Evolutionary conservation across 2,888 invertebrate genomes (phyloP).

Genomic region (Euproctis similis): DNA sequence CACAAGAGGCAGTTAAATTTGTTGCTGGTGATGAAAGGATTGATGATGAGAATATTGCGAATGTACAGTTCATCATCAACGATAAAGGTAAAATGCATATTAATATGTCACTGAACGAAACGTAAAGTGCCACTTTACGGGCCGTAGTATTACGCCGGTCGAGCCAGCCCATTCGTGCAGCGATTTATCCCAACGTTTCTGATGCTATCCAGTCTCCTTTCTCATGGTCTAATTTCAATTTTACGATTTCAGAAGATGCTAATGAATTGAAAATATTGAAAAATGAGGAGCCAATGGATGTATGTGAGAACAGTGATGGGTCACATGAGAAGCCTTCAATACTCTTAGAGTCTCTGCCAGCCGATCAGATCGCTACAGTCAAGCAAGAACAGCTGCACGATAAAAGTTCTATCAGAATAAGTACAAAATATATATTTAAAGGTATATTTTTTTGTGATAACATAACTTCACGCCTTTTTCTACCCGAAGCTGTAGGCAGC

Average conservation of each 20-base stretch:
- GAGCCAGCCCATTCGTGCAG: too few species aligned
- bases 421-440: constrained; percentile 48
- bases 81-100: constrained; percentile 11
- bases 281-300: constrained; percentile 4
- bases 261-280: not conserved
- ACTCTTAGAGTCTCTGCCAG: constrained; percentile 2
- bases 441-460: too few species aligned
- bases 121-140: too few species aligned
- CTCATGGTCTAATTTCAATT: too few species aligned
- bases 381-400: constrained; percentile 18
- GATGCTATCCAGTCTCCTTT: too few species aligned
- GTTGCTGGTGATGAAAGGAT: constrained; percentile 11
- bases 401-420: constrained; percentile 41
- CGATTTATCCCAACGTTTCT: too few species aligned
- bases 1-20: constrained; percentile 18
- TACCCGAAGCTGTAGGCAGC: too few species aligned
- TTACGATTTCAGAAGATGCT: constrained; percentile 4
- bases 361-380: constrained; percentile 5
- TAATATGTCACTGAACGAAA: too few species aligned
- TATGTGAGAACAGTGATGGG: constrained; percentile 3
- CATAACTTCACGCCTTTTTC: too few species aligned
- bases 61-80: constrained; percentile 7
- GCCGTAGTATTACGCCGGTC: too few species aligned
- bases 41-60: constrained; percentile 9
- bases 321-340: too few species aligned